phyloP scores from a whole-genome alignment of 2,888 invertebrate genomes.

The Rhimphoctona megacephalus region DNA sequence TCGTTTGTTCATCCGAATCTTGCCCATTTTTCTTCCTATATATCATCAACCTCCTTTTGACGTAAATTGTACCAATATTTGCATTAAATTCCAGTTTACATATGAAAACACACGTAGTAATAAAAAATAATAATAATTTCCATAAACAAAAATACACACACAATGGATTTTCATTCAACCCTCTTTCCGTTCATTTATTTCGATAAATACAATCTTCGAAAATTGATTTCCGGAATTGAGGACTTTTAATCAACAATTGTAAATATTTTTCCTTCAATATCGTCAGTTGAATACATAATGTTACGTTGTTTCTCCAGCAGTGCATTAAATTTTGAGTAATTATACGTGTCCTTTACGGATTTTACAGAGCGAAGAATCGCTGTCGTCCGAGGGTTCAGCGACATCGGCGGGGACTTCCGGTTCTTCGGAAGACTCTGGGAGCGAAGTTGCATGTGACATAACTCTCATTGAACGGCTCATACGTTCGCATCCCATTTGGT shows the following conservation, averaged over 20 bases:
- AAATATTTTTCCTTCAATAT: background rate
- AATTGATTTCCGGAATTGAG: background rate
- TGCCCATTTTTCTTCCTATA: background rate
- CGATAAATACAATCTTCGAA: background rate
- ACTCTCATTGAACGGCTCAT: slow-evolving; percentile 94
- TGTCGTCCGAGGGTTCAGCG: slow-evolving; percentile 88
- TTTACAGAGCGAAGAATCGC: slow-evolving; percentile 88
- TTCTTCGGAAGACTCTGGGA: slow-evolving; percentile 86
- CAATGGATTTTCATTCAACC: background rate
- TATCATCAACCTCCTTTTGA: too few relatives aligned
- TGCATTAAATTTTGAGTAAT: background rate
- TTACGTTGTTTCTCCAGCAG: background rate
- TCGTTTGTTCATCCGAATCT: background rate
- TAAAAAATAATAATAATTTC: too few relatives aligned
- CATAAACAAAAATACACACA: too few relatives aligned
- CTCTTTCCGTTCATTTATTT: background rate
- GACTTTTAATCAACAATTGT: background rate
- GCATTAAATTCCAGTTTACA: too few relatives aligned
- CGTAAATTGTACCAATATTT: too few relatives aligned
- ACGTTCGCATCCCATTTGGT: slow-evolving; percentile 98
- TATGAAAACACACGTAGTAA: too few relatives aligned
- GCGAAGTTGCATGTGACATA: slow-evolving; percentile 93
- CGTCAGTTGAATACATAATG: background rate
- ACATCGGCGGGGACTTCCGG: slow-evolving; percentile 82
- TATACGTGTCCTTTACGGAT: slow-evolving; percentile 60